Evolutionary conservation across 2,113 vertebrate genomes (phyloP), one percentile per base, ranked within the genome.

Genomic region (Protobothrops flavoviridis): DNA sequence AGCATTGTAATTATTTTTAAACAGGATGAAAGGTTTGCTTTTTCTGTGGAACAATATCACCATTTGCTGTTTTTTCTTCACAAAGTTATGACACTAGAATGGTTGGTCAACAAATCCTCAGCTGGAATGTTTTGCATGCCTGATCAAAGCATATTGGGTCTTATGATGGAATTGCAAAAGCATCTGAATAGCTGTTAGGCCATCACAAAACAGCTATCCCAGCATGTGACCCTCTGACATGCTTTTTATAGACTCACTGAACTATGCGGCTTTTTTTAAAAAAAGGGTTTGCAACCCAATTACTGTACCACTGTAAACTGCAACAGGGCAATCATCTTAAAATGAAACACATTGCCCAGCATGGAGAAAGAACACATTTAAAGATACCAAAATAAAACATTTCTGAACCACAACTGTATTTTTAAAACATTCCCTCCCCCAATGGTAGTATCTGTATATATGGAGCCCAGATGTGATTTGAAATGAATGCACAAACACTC

Each of bases 101-200:
- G 59, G 24, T 24, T 86, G 91, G 94, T 95, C 92, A 95, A 94
- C 45, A 96, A 55, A 94, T 96, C 96, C 96, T 97, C 96, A 94
- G 91, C 89, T 90, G 87, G 74, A 90, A 88, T 95, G 59, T 95
- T 95, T 96, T 96, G 90, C 93, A 94, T 50, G 90, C 92, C 91
- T 97, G 94, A 97, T 96, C 95, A 94, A 96, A 96, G 92, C 81
- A 87, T 93, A 85, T 59, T 93, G 89, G 39, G 23, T 94, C 87
- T 96, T 93, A 55, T 94, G 94, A 96, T 94, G 93, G 90, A 97
- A 96, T 90, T 94, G 87, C 94, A 93, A 57, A 95, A 95, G 87
- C 91, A 96, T 94, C 95, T 96, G 93, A 95, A 97, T 96, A 96
- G 57, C 95, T 94, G 96, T 92, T 48, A 93, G 95, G 94, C 93